phyloP scores from a whole-genome alignment of 1,140 invertebrate species.

The Homarus americanus region DNA sequence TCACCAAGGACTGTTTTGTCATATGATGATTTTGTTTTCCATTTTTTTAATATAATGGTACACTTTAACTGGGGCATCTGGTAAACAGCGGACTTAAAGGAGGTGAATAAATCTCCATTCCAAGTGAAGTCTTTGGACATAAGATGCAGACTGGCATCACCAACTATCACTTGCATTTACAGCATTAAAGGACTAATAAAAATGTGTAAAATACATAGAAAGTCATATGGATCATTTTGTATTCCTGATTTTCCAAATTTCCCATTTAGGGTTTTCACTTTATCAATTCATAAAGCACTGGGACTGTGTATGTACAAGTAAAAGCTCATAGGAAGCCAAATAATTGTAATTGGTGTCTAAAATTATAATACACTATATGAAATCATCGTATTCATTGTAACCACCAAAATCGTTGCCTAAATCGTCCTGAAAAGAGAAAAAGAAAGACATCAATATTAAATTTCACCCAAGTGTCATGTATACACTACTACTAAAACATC shows the following conservation, averaged over 20 bases:
- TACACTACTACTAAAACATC: too few relatives aligned
- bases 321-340: slow-evolving; percentile 14
- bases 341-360: slow-evolving; percentile 42
- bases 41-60: not conserved
- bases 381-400: slow-evolving; percentile 61
- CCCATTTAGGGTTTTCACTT: not conserved
- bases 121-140: not conserved
- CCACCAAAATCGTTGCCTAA: slow-evolving; percentile 36
- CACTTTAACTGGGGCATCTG: not conserved
- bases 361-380: slow-evolving; percentile 54
- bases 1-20: not conserved
- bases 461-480: too few relatives aligned
- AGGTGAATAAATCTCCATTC: not conserved
- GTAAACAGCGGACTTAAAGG: not conserved
- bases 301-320: slow-evolving; percentile 36
- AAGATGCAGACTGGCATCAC: not conserved
- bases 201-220: slow-evolving; percentile 15
- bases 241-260: not conserved
- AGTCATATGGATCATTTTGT: not conserved
- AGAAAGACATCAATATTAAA: not conserved
- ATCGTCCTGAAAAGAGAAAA: slow-evolving; percentile 52
- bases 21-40: not conserved
- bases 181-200: not conserved
- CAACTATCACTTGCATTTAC: not conserved
- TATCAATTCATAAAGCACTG: slow-evolving; percentile 33